These are phyloP conservation scores for Archips xylosteana DNA, from an alignment of 2,888 invertebrate genomes.

Conservation along the genomic window DNA sequence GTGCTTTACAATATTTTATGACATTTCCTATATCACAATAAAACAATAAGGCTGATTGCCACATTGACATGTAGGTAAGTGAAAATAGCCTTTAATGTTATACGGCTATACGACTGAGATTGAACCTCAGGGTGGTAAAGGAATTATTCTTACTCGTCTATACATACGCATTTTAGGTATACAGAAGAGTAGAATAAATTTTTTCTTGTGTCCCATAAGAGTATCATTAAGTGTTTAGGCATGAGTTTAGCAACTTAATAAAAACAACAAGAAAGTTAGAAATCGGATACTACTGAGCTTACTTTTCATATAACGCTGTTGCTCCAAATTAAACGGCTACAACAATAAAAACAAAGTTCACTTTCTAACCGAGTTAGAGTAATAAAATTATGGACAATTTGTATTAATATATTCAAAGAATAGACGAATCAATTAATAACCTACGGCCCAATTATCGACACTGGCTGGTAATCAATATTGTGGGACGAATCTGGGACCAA, in stretches of 20 bases:
- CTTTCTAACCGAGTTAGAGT: constrained; percentile 23
- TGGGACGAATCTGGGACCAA: constrained; percentile 57
- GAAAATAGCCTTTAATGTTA: too few species aligned
- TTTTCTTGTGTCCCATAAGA: too few species aligned
- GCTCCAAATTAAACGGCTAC: background rate
- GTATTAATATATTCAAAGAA: constrained; percentile 57
- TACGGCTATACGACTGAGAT: too few species aligned
- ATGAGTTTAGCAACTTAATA: background rate
- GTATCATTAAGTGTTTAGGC: too few species aligned
- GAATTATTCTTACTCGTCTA: too few species aligned
- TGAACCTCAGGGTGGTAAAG: too few species aligned
- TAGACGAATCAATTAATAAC: constrained; percentile 67
- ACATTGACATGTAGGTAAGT: too few species aligned
- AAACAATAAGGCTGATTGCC: too few species aligned
- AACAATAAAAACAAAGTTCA: constrained; percentile 20
- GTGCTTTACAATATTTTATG: too few species aligned
- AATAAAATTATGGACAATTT: constrained; percentile 32
- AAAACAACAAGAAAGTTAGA: background rate
- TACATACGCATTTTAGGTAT: too few species aligned
- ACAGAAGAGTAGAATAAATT: too few species aligned
- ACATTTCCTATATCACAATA: too few species aligned
- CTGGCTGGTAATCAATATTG: constrained; percentile 47
- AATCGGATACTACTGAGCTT: background rate
- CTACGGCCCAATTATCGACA: constrained; percentile 67
- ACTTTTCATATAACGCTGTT: background rate